Conservation (phyloP, 2,888 invertebrate species). For the Lepidonotus clava region DNA sequence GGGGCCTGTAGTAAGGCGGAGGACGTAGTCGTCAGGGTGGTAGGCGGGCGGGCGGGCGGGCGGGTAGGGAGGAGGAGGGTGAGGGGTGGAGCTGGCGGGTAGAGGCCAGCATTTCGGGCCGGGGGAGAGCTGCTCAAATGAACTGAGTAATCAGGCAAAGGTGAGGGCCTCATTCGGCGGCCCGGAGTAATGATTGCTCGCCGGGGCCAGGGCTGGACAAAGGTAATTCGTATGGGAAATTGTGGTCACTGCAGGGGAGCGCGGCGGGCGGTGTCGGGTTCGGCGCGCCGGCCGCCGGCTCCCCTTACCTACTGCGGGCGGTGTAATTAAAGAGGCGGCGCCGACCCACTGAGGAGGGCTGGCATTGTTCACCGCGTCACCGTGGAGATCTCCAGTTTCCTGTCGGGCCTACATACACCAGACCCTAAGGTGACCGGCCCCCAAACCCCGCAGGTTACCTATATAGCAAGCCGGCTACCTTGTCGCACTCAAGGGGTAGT, state of each 20-base stretch:
- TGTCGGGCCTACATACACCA: not conserved
- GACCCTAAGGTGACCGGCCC: not conserved
- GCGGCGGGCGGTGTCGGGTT: not conserved
- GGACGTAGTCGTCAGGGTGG: too few species aligned
- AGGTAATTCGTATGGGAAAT: slow-evolving; percentile 42
- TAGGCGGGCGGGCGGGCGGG: not conserved
- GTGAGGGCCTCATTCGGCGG: slow-evolving; percentile 6
- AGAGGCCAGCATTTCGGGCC: not conserved
- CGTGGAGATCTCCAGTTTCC: slow-evolving; percentile 8
- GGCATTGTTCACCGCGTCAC: not conserved
- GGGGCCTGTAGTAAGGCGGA: too few species aligned
- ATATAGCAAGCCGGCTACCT: too few species aligned
- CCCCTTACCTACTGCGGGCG: not conserved
- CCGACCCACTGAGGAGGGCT: not conserved
- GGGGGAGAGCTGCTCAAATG: slow-evolving; percentile 19
- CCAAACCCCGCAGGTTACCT: not conserved
- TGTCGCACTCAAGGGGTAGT: too few species aligned
- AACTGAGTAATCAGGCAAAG: slow-evolving; percentile 44
- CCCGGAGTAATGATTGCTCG: slow-evolving; percentile 14
- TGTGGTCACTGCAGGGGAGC: slow-evolving; percentile 33
- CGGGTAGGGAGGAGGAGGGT: not conserved
- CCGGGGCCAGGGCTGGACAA: slow-evolving; percentile 6
- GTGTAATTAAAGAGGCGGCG: slow-evolving; percentile 30
- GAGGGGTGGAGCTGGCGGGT: not conserved
- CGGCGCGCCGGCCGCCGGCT: not conserved